Evolutionary conservation across 2,888 invertebrate species (phyloP), one percentile per base, ranked within the genome.

Genomic region (Nowickia ferox): DNA sequence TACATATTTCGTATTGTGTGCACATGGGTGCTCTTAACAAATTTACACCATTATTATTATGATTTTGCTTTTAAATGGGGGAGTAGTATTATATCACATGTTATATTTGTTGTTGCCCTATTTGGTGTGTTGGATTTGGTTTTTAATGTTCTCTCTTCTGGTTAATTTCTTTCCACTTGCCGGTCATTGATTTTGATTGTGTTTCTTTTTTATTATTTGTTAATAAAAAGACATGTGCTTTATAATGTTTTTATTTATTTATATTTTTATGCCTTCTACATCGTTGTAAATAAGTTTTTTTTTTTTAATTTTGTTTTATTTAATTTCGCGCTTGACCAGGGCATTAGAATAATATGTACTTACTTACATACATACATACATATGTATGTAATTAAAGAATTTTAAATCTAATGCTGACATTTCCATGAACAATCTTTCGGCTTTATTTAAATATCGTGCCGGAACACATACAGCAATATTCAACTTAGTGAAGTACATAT

Each of bases 131-230:
- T 80, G 48, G n/a, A 11, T 69, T 59, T 77, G 5, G 9, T 61
- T 40, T 59, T 15, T 22, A 10, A 10, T 48, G 17, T 53, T 19
- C 65, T 79, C 71, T 71, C 46, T 66, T 75, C 15, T 68, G 19
- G 10, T 44, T 57, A 30, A 30, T 40, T 69, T 75, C 15, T 78
- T 63, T 82, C 13, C 66, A 71, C 30, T 66, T 72, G 65, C 83
- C 86, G 83, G 83, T 86, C 78, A 71, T 71, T 71, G 57, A 74
- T 74, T 82, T 85, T 77, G 66, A 48, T 81, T 81, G 15, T 53
- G 38, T 81, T 69, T 55, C 68, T 61, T 51, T 68, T 51, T 44
- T 46, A 6, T 30, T 30, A 30, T 30, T 30, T 30, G 30, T 53
- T 68, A 57, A 61, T 9, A 38, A 42, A 40, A 5, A 40, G 51